Evolutionary conservation across 2,888 invertebrate species (phyloP).

Genomic region (Morpho deidamia): DNA sequence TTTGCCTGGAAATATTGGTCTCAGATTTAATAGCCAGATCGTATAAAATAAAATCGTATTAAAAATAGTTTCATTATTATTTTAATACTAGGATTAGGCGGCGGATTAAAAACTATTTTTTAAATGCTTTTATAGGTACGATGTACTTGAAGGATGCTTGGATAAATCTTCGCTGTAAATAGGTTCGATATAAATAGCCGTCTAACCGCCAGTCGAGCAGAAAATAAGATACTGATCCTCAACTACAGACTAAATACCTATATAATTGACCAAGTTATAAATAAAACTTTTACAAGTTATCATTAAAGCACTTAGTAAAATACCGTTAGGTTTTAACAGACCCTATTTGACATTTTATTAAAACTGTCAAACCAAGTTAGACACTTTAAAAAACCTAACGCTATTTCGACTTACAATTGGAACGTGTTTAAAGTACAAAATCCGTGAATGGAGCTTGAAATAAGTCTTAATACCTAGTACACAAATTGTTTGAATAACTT

Average conservation of each 20-base stretch:
- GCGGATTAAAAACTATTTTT: background rate
- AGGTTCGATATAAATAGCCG: constrained; percentile 21
- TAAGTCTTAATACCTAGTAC: constrained; percentile 1
- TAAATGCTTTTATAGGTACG: background rate
- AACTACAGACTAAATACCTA: background rate
- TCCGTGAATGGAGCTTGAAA: background rate
- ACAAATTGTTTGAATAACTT: background rate
- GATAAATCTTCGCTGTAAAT: constrained; percentile 20
- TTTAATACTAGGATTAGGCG: background rate
- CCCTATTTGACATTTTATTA: too few species aligned
- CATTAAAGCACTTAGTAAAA: background rate
- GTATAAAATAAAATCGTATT: too few species aligned
- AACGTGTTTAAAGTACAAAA: constrained; percentile 6
- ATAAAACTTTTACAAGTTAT: background rate
- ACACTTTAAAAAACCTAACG: background rate
- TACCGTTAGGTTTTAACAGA: too few species aligned
- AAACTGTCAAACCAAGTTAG: background rate
- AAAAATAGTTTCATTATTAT: too few species aligned
- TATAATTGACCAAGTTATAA: background rate
- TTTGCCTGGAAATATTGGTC: too few species aligned
- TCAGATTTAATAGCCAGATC: too few species aligned
- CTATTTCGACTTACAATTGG: constrained; percentile 1
- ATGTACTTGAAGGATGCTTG: constrained; percentile 14
- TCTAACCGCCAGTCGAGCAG: constrained; percentile 13
- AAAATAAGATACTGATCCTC: constrained; percentile 10